Evolutionary conservation across 30 jellyfish, hydroid and myxozoan species (phyloP), one percentile per base, ranked within the genome.

Genomic region (Nemopilema nomurai): DNA sequence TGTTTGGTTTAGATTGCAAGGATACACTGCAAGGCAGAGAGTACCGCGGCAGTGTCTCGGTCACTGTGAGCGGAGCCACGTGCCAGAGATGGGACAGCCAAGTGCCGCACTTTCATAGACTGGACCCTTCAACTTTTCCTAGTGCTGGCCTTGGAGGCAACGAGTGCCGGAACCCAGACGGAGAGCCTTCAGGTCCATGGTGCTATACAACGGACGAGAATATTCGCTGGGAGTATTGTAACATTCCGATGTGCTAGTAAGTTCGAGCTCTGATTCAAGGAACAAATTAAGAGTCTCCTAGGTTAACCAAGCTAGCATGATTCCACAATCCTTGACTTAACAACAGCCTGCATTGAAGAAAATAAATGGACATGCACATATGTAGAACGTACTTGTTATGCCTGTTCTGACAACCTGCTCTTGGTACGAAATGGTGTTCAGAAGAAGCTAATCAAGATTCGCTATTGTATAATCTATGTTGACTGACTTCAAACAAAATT

Each of bases 61-160:
- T 0, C 28, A 76, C 86, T 7, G 24, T 62, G 9, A 21, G n/a
- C 1, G 86, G 86, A 17, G 17, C 26, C 13, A 18, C 21, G 24
- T 76, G 86, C 86, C 86, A 74, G 23, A 33, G 69, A 74, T 74
- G 84, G 84, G 84, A 74, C 71, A 1, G n/a, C 1, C 67, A 74
- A 25, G 7, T 17, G 19, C 86, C 86, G 28, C 86, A 76, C 57
- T 1, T n/a, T 8, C 75, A 76, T 26, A 4, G 62, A 18, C 26
- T n/a, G 16, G 52, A 51, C 0, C 62, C 86, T 50, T 4, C 41
- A n/a, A 27, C 22, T 19, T 25, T 50, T 21, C 86, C 86, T 3
- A 51, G 28, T 76, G 28, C 24, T 51, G 86, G 86, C 0, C 30
- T 76, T 52, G 86, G 23, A 6, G 62, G 62, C 18, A 76, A 76